Base-by-base conservation (phyloP, 2,888 invertebrate species). In the Germaria angustata region DNA sequence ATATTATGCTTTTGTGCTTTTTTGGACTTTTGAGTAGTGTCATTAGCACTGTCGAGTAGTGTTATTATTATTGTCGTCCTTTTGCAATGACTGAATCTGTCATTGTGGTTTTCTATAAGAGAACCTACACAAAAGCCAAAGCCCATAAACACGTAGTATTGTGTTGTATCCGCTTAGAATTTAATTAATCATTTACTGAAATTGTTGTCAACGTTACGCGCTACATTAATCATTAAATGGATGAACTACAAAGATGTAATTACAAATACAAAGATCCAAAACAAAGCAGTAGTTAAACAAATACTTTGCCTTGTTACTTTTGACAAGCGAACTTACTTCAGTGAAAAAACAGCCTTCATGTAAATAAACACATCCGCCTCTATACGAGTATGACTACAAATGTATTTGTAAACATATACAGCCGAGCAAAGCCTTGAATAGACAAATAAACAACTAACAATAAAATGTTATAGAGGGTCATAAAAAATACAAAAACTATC, bases 121-220 rank as follows among this genome's bases (percentile, higher is more conserved):
- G 20, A 11, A 17, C n/a, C 41, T 55, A 15, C 15, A 4, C 36
- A 61, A 55, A 36, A 9, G 15, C 34, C 32, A 41, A 51, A 61
- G 22, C 59, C 13, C 46, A 46, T 34, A 36, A 13, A n/a, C 7
- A 17, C n/a, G 2, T 13, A 17, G 8, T 41, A 32, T 59, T 20
- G 55, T 28, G 24, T 11, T 63, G 15, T 36, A 39, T 46, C 20
- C 63, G 44, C 63, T 57, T 63, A 68, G 72, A 63, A 44, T 24
- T 72, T 78, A 81, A 81, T 78, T 78, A 78, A 81, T 81, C 81
- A 78, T 75, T 78, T 65, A 66, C 51, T 65, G 51, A 61, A 73
- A 59, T 78, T 75, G 78, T 78, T 69, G 65, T 69, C 81, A 78
- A 53, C 69, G 69, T 44, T 78, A 75, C 65, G 65, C 78, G 78